Evolutionary conservation across 1,140 invertebrate genomes (phyloP).

Genomic region (Lasioglossum albipes): DNA sequence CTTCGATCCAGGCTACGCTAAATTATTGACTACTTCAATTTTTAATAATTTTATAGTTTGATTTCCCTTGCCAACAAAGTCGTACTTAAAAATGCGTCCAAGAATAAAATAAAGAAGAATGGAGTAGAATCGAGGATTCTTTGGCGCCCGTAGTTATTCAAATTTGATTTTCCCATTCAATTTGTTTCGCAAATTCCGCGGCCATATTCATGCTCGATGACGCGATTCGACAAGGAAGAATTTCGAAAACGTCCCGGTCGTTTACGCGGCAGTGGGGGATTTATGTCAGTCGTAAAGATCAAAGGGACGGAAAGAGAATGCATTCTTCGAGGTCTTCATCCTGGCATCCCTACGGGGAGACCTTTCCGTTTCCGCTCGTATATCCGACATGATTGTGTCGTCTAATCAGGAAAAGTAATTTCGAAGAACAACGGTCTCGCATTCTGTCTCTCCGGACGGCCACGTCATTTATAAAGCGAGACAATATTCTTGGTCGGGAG

Average conservation of each 20-base stretch:
- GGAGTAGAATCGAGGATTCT: too few species aligned
- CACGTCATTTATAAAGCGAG: background rate
- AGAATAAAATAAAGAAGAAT: too few species aligned
- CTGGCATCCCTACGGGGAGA: slow-evolving; percentile 10
- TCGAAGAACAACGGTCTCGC: slow-evolving; percentile 2
- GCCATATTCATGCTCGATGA: background rate
- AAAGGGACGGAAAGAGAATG: slow-evolving; percentile 16
- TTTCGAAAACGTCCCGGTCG: slow-evolving; percentile 31
- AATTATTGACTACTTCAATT: too few species aligned
- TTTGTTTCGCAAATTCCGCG: background rate
- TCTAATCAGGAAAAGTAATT: slow-evolving; percentile 51
- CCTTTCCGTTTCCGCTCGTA: slow-evolving; percentile 14
- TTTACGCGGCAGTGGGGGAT: slow-evolving; percentile 2
- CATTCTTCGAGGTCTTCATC: slow-evolving; percentile 9
- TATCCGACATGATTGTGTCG: slow-evolving; percentile 23
- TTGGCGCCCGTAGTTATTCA: too few species aligned
- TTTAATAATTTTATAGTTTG: too few species aligned
- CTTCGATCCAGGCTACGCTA: too few species aligned
- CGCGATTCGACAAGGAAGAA: slow-evolving; percentile 22
- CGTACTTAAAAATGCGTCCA: too few species aligned
- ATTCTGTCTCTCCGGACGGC: background rate
- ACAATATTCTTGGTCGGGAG: background rate
- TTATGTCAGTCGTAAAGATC: slow-evolving; percentile 46
- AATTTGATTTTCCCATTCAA: background rate
- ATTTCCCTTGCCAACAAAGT: too few species aligned